These are phyloP conservation scores for Petroica traversi DNA, from an alignment of 2,113 vertebrate genomes.

Conservation along the genomic window DNA sequence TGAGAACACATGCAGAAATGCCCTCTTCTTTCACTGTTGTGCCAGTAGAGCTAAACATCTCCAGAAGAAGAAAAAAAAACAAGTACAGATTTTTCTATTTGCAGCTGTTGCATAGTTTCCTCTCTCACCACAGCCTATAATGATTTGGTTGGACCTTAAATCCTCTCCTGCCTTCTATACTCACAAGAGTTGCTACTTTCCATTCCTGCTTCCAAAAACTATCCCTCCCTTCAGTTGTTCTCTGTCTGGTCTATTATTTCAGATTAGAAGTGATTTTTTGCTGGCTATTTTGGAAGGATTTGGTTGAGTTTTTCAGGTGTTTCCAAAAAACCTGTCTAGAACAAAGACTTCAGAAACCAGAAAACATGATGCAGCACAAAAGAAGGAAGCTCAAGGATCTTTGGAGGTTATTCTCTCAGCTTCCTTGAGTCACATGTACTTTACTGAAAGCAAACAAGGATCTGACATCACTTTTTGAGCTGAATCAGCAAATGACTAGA, in stretches of 20 bases:
- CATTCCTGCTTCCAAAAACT: neutral
- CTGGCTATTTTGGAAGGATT: neutral
- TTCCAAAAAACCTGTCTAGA: neutral
- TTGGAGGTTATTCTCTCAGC: neutral
- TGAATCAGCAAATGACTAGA: neutral
- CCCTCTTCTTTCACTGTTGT: neutral
- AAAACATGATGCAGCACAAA: neutral
- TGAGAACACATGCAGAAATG: fast-evolving
- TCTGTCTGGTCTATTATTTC: neutral
- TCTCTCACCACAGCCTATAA: neutral
- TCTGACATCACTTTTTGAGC: neutral
- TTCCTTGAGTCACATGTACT: neutral
- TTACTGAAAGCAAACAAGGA: neutral
- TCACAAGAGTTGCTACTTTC: neutral
- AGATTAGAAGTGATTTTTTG: neutral
- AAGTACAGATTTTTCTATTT: neutral
- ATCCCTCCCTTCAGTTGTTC: neutral
- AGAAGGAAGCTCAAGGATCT: neutral
- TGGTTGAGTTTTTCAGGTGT: neutral
- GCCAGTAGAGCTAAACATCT: neutral
- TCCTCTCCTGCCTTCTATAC: neutral
- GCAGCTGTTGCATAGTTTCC: neutral
- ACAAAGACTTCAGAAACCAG: neutral
- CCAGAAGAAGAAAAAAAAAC: neutral
- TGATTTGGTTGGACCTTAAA: neutral